Conservation (phyloP, 2,113 vertebrate species). For the Plotosus lineatus region DNA sequence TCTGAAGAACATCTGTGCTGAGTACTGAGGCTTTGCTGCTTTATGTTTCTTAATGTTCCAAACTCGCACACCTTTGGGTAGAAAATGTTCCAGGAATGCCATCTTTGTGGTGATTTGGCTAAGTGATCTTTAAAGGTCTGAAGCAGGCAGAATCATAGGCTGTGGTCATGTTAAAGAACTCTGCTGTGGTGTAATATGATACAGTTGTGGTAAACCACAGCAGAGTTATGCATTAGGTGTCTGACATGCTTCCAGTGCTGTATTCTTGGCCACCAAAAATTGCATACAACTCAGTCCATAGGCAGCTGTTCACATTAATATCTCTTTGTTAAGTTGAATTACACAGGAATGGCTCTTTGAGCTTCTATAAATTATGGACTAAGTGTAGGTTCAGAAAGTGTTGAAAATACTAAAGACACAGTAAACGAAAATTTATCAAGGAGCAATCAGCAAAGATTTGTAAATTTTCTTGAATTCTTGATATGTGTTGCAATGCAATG, state of each 20-base stretch:
- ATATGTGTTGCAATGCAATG: background rate
- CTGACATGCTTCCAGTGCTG: conserved; percentile 54
- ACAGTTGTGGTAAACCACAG: conserved; percentile 69
- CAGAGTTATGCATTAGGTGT: conserved; percentile 51
- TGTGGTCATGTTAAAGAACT: conserved; percentile 36
- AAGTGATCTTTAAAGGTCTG: conserved; percentile 35
- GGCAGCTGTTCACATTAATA: background rate
- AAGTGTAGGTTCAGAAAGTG: background rate
- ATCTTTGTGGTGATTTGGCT: conserved; percentile 40
- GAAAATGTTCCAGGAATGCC: conserved; percentile 19
- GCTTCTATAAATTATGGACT: background rate
- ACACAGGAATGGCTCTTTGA: background rate
- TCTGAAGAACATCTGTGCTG: background rate
- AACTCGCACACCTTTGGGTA: conserved; percentile 27
- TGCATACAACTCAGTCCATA: conserved; percentile 42
- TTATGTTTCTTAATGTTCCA: background rate
- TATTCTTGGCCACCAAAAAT: conserved; percentile 52
- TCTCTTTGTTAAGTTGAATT: background rate
- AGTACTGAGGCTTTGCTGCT: background rate
- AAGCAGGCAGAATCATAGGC: background rate
- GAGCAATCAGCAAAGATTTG: background rate
- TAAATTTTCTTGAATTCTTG: background rate
- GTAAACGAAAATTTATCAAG: background rate
- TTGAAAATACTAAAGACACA: background rate
- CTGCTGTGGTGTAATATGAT: conserved; percentile 65